A percentile compares a stretch with the other conserved stretches of the same genome.
Evolutionary conservation across 2,888 invertebrate species (phyloP).

Genomic region (Osedax fenrisi): DNA sequence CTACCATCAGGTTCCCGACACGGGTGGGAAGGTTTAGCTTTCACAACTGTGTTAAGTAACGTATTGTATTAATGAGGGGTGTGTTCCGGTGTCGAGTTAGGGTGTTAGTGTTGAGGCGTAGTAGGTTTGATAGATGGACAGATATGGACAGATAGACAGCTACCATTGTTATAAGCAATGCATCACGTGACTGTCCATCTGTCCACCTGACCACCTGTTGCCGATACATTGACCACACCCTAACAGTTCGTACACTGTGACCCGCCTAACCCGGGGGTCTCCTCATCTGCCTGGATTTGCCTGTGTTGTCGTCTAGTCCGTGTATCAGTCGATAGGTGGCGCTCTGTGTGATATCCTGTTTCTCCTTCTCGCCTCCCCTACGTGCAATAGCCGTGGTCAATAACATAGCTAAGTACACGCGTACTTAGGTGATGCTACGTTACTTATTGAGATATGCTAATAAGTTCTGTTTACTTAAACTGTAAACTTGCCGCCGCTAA

Average conservation of each 20-base stretch:
- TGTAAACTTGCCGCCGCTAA: too few species aligned
- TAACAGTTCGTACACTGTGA: too few species aligned
- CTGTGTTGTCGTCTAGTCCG: conserved; percentile 40
- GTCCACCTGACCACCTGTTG: too few species aligned
- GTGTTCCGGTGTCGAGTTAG: too few species aligned
- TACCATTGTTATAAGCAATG: too few species aligned
- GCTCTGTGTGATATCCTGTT: conserved; percentile 41
- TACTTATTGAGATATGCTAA: too few species aligned
- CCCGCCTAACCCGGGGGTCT: conserved; percentile 6
- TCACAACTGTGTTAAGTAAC: not conserved
- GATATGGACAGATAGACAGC: too few species aligned
- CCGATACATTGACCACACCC: not conserved
- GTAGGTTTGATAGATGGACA: too few species aligned
- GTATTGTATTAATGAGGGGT: not conserved
- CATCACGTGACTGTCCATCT: too few species aligned
- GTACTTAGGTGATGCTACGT: too few species aligned
- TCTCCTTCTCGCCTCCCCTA: not conserved
- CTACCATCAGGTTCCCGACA: conserved; percentile 38
- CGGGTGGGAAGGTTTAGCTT: not conserved
- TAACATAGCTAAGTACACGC: not conserved
- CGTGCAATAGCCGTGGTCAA: not conserved
- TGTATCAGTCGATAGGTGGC: conserved; percentile 44
- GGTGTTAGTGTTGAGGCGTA: too few species aligned
- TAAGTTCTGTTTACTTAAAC: too few species aligned
- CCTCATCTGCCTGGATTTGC: conserved; percentile 21